Evolutionary conservation across 2,797 vertebrate genomes (phyloP), one percentile per base, ranked within the genome.

Genomic region (Ptychadena robeensis): DNA sequence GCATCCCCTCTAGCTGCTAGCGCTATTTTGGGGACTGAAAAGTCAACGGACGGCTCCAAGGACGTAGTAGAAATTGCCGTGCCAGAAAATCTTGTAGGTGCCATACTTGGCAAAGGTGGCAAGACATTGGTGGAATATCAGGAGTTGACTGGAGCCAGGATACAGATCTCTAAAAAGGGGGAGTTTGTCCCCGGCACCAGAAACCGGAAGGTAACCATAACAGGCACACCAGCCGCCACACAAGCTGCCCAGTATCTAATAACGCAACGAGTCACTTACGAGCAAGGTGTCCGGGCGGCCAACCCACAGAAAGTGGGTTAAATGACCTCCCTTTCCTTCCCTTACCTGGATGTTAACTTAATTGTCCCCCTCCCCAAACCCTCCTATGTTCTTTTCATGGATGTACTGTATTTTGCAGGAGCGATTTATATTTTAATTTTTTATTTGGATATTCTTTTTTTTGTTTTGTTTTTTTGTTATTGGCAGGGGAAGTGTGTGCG

Each of bases 361-460:
- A 85, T 85, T 85, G 78, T 85, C 38, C 93, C 93, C 92, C 92
- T 75, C 32, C 65, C 40, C 48, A 18, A 22, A 11, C 93, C 93
- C 92, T n/a, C 44, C 92, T 91, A 22, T 53, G 88, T 94, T 95
- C 95, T 94, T 92, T 94, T 95, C 93, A 95, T 95, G 93, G 94
- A 95, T 95, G 94, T 95, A 95, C 94, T 95, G 94, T 95, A 95
- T 94, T 95, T 95, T 95, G 94, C 94, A 94, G 94, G 94, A 94
- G 94, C 94, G 93, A 94, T 85, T 85, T 85, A 85, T 85, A 85
- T 85, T 85, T 85, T 79, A n/a, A 94, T 91, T 94, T 95, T 94
- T 94, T 95, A 93, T 95, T 85, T 80, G 65, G 64, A 63, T 85
- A 80, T 83, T 69, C 9, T 66, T 79, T 78, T n/a, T 70, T 75